Evolutionary conservation across 1,140 invertebrate genomes (phyloP), one percentile per base, ranked within the genome.

Genomic region (Cryptotermes secundus): DNA sequence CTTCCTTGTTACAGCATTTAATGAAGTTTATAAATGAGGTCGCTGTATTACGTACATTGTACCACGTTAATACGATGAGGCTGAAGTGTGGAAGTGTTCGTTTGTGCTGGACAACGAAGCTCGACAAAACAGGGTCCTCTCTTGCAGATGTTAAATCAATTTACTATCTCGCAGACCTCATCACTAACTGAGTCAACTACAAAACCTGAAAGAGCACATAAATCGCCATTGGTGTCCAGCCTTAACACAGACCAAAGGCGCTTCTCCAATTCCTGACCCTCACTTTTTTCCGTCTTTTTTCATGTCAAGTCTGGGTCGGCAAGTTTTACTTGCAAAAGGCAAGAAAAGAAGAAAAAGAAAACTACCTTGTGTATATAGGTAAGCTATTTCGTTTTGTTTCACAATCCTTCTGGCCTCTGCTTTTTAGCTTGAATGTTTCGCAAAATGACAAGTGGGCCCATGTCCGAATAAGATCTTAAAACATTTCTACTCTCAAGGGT

Each of bases 161-260:
- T 72, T 72, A n/a, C 59, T 72, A 72, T 72, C 59, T 72, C 31
- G 59, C 59, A 72, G 59, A n/a, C 59, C 59, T 72, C 59, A 72
- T 72, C 59, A 72, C 59, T 7, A 72, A 16, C 59, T 72, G 26
- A 72, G n/a, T n/a, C 59, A 72, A 72, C 2, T 12, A 72, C 59
- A 72, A 72, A 72, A 72, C n/a, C 59, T 72, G 59, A 72, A n/a
- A 72, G 59, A 26, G 31, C 59, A 14, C 59, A 72, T 72, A 72
- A 72, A 72, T 72, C 59, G 59, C 26, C n/a, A 72, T 72, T n/a
- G 59, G 59, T 72, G 59, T 31, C 59, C 59, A 31, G 59, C 59
- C 31, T 72, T 72, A 72, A 72, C 59, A 72, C 59, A 72, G 31
- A 72, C 59, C 59, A 72, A 72, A 59, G 31, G 59, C 9, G 26